Evolutionary conservation across 2,888 invertebrate genomes (phyloP).

Genomic region (Cylloceria caligata): DNA sequence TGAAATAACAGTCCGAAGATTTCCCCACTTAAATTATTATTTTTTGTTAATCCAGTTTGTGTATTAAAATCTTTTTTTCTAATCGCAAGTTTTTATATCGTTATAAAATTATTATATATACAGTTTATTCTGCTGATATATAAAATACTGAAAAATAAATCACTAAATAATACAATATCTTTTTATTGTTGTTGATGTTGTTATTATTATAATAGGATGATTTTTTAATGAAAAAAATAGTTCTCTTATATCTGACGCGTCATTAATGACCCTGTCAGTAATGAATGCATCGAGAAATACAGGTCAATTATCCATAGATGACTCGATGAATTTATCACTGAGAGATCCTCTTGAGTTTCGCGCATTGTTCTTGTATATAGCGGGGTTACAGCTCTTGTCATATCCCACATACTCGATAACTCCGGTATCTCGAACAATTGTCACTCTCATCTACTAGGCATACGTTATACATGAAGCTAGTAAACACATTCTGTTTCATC

Average conservation of each 20-base stretch:
- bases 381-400: conserved; percentile 12
- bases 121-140: background rate
- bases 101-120: too few species aligned
- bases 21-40: too few species aligned
- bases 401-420: conserved; percentile 20
- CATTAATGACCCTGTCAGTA: background rate
- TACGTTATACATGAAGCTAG: conserved; percentile 1
- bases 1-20: too few species aligned
- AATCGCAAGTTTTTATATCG: too few species aligned
- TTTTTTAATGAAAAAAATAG: background rate
- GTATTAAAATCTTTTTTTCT: background rate
- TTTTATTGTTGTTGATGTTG: background rate
- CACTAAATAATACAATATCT: background rate
- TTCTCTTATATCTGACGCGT: too few species aligned
- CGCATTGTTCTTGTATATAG: conserved; percentile 18
- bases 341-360: conserved; percentile 6
- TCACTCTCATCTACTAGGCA: conserved; percentile 3
- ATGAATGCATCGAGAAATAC: conserved; percentile 33
- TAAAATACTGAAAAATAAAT: background rate
- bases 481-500: conserved; percentile 30
- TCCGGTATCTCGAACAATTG: conserved; percentile 22
- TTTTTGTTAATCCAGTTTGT: background rate
- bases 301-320: conserved; percentile 28
- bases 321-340: conserved; percentile 14
- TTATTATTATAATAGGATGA: background rate